Conservation (phyloP, 1,140 invertebrate species). For the Batillaria attramentaria region DNA sequence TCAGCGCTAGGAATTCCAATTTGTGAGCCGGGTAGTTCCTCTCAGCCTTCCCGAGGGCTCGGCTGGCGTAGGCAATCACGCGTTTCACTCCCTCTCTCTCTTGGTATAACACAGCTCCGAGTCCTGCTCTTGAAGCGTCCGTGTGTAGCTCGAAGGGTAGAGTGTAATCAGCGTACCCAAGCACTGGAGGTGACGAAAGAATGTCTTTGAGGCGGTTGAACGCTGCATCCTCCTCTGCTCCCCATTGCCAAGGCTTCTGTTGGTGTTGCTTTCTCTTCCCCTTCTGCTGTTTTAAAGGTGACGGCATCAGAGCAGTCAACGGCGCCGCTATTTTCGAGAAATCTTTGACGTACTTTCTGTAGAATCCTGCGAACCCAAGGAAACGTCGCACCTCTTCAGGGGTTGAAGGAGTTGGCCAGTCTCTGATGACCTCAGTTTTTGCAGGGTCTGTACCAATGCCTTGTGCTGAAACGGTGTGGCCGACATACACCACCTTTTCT, state of each 20-base stretch:
- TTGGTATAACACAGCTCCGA: no score
- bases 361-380: constrained; percentile 71
- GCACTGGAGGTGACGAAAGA: constrained; percentile 32
- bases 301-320: constrained; percentile 51
- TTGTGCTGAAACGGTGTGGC: constrained; percentile 45
- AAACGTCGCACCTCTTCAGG: constrained; percentile 69
- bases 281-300: constrained; percentile 8
- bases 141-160: no score
- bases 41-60: constrained; percentile 31
- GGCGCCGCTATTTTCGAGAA: constrained; percentile 59
- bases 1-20: constrained; percentile 35
- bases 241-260: constrained; percentile 24
- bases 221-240: constrained; percentile 12
- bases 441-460: constrained; percentile 64
- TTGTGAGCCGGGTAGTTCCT: constrained; percentile 33
- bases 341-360: constrained; percentile 66
- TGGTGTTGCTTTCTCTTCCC: background rate
- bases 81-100: constrained; percentile 27
- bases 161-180: constrained; percentile 45
- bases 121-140: no score
- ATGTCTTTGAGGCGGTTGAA: constrained; percentile 31
- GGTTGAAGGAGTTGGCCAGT: constrained; percentile 51
- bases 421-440: constrained; percentile 70
- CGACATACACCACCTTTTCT: constrained; percentile 36
- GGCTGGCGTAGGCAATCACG: constrained; percentile 46